phyloP scores from a whole-genome alignment of 2,113 vertebrate genomes.

The Aepyceros melampus region DNA sequence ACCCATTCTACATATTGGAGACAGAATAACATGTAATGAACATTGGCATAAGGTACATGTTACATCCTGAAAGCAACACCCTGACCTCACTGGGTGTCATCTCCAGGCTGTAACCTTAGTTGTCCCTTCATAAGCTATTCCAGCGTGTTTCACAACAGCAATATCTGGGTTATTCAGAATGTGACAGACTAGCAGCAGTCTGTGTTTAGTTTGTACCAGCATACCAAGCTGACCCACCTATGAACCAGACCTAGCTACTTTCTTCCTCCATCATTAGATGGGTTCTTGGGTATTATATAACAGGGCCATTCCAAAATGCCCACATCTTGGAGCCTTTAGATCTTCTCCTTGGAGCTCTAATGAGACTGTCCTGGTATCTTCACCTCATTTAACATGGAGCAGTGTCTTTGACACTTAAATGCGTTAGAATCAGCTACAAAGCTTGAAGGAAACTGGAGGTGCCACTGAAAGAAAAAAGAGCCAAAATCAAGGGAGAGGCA shows the following conservation, averaged over 20 bases:
- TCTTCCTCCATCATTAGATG: neutral
- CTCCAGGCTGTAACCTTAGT: neutral
- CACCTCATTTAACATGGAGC: neutral
- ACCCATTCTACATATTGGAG: neutral
- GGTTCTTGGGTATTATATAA: neutral
- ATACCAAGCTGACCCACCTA: neutral
- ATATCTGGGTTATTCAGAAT: neutral
- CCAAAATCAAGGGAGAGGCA: neutral
- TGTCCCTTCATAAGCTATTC: neutral
- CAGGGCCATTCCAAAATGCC: neutral
- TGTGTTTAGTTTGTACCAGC: neutral
- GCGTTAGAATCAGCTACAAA: neutral
- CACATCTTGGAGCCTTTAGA: neutral
- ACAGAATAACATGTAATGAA: neutral
- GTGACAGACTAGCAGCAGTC: neutral
- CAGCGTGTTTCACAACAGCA: neutral
- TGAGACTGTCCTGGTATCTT: neutral
- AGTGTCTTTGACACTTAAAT: neutral
- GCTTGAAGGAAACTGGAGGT: neutral
- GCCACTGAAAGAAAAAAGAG: neutral
- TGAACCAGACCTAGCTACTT: neutral
- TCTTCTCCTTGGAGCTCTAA: neutral
- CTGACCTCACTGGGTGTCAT: neutral
- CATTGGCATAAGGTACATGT: neutral
- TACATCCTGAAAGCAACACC: neutral